Conservation (phyloP, 2,888 invertebrate species). For the Agrochola litura region DNA sequence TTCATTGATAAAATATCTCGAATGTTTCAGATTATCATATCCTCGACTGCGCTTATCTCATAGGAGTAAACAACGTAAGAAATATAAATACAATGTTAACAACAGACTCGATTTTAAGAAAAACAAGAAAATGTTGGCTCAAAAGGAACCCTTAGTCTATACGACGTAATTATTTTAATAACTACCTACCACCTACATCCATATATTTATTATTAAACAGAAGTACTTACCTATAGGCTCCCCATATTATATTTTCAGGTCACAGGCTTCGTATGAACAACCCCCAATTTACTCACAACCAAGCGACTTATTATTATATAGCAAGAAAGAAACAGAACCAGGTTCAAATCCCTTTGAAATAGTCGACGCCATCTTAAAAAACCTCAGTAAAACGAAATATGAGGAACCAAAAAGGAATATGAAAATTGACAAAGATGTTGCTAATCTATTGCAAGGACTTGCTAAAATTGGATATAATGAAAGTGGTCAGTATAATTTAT, state of each 20-base stretch:
- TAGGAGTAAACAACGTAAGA: slow-evolving; percentile 37
- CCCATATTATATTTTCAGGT: slow-evolving; percentile 21
- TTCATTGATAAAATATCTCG: not conserved
- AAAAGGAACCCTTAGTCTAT: slow-evolving; percentile 31
- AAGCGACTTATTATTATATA: slow-evolving; percentile 13
- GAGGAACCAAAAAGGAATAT: slow-evolving; percentile 14
- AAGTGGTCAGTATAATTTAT: slow-evolving; percentile 72
- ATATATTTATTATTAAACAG: not conserved
- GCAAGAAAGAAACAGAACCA: slow-evolving; percentile 21
- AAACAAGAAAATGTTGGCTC: slow-evolving; percentile 52
- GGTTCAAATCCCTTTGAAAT: slow-evolving; percentile 66
- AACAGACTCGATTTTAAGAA: slow-evolving; percentile 71
- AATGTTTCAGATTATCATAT: slow-evolving; percentile 69
- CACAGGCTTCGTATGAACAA: not conserved
- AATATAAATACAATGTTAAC: slow-evolving; percentile 65
- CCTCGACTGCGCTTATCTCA: slow-evolving; percentile 37
- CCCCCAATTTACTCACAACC: slow-evolving; percentile 1
- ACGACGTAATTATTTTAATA: slow-evolving; percentile 32
- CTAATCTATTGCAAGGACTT: slow-evolving; percentile 66
- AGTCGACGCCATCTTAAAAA: slow-evolving; percentile 73
- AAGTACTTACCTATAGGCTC: not conserved
- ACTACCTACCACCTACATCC: not conserved
- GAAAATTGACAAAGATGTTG: slow-evolving; percentile 56
- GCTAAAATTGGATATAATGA: slow-evolving; percentile 70
- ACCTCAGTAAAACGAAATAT: slow-evolving; percentile 65